Conservation (phyloP, 2,113 vertebrate genomes). For the Galemys pyrenaicus region DNA sequence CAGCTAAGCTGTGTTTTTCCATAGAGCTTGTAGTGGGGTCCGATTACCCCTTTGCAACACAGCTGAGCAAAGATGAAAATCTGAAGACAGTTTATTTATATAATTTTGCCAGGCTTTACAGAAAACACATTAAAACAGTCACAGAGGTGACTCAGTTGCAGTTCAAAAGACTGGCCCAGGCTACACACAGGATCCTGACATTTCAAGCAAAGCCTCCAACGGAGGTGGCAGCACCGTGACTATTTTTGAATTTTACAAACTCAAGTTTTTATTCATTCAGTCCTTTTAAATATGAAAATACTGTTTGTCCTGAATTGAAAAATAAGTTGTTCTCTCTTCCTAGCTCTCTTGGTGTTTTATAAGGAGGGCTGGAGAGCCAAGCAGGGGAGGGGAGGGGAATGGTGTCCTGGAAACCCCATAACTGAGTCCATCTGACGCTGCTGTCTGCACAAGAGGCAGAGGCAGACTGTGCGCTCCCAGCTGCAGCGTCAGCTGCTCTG, state of each 20-base stretch:
- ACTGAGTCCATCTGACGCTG: background rate
- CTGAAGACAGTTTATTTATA: conserved; percentile 76
- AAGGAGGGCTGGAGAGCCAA: background rate
- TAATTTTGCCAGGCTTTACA: conserved; percentile 67
- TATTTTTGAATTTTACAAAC: conserved; percentile 34
- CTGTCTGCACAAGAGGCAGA: background rate
- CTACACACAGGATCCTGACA: conserved; percentile 60
- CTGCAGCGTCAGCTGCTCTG: conserved; percentile 64
- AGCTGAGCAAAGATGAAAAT: conserved; percentile 79
- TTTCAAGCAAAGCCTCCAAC: conserved; percentile 29
- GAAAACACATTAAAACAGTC: conserved; percentile 65
- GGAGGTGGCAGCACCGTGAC: background rate
- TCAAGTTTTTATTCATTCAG: conserved; percentile 48
- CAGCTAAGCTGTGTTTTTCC: conserved; percentile 82
- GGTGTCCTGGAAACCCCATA: background rate
- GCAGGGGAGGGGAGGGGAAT: background rate
- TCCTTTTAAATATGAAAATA: background rate
- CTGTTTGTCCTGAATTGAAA: background rate
- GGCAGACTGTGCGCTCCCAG: conserved; percentile 3
- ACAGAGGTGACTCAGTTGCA: conserved; percentile 47
- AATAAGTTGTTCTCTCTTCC: background rate
- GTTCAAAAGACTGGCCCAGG: conserved; percentile 11
- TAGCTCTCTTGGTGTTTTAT: background rate
- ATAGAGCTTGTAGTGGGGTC: conserved; percentile 76
- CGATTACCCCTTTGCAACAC: conserved; percentile 79